These are phyloP conservation scores for Caiman crocodilus DNA, from an alignment of 2,797 vertebrate species.

Conservation along the genomic window DNA sequence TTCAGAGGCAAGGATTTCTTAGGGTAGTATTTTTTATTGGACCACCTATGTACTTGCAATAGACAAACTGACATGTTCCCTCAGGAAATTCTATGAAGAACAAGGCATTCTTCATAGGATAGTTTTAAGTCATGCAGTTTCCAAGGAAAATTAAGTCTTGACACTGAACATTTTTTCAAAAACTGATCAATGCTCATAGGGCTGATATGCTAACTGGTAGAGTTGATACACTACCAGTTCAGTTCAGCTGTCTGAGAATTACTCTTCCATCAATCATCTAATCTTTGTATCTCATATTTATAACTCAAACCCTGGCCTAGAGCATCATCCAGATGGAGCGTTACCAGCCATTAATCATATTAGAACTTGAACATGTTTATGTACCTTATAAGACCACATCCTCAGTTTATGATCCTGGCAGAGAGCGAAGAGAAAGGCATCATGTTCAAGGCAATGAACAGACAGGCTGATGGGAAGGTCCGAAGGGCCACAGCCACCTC, in stretches of 20 bases:
- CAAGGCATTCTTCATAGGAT: no score
- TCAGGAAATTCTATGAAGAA: no score
- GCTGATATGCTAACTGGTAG: accelerated
- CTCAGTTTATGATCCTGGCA: conserved; percentile 95
- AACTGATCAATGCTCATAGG: accelerated
- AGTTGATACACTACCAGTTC: accelerated
- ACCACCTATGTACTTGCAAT: no score
- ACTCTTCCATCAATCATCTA: accelerated
- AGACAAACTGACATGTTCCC: no score
- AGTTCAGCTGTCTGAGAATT: not conserved
- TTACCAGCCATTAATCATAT: accelerated
- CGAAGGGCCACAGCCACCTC: conserved; percentile 86
- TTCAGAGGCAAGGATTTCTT: no score
- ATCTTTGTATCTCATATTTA: accelerated
- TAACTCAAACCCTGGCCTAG: not conserved
- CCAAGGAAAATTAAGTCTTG: not conserved
- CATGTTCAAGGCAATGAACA: conserved; percentile 88
- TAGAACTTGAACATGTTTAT: not conserved
- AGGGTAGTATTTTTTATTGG: no score
- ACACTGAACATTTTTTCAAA: no score
- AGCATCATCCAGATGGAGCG: accelerated
- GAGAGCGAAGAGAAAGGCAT: conserved; percentile 92
- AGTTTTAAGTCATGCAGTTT: not conserved
- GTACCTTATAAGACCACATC: conserved; percentile 95
- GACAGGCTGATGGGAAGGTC: conserved; percentile 90